A percentile compares a stretch with the other conserved stretches of the same genome.
Evolutionary conservation across 2,888 invertebrate genomes (phyloP).

Genomic region (Apeira syringaria): DNA sequence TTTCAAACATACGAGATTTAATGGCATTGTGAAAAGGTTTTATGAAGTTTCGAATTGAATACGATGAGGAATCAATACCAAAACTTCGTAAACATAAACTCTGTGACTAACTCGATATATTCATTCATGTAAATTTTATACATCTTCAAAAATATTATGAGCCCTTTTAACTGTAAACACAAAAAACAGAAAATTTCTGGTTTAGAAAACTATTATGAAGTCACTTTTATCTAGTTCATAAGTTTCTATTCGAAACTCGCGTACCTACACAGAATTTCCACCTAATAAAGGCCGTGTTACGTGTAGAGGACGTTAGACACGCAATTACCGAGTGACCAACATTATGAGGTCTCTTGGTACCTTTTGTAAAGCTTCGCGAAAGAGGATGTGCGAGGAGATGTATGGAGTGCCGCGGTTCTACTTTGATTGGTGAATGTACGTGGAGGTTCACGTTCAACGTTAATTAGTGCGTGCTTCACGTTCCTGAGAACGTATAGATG

Average conservation of each 20-base stretch:
- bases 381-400: slow-evolving; percentile 52
- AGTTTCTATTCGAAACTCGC: slow-evolving; percentile 62
- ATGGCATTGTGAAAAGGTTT: slow-evolving; percentile 44
- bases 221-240: slow-evolving; percentile 53
- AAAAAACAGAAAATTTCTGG: slow-evolving; percentile 26
- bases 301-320: slow-evolving; percentile 78
- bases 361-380: slow-evolving; percentile 42
- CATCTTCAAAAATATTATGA: slow-evolving; percentile 36
- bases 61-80: slow-evolving; percentile 25
- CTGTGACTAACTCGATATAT: slow-evolving; percentile 43
- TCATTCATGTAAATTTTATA: slow-evolving; percentile 55
- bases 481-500: slow-evolving; percentile 67
- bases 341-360: slow-evolving; percentile 57
- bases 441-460: slow-evolving; percentile 79
- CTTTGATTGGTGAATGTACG: slow-evolving; percentile 58
- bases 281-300: slow-evolving; percentile 81
- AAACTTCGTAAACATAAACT: slow-evolving; percentile 35
- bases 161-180: slow-evolving; percentile 33
- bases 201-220: slow-evolving; percentile 37
- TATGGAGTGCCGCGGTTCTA: slow-evolving; percentile 57
- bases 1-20: slow-evolving; percentile 6
- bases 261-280: slow-evolving; percentile 80
- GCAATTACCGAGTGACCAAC: slow-evolving; percentile 72
- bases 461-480: slow-evolving; percentile 80
- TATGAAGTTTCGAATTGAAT: slow-evolving; percentile 33